These are phyloP conservation scores for Porites lutea DNA, from an alignment of 64 coral and sea anemone genomes.

Conservation along the genomic window DNA sequence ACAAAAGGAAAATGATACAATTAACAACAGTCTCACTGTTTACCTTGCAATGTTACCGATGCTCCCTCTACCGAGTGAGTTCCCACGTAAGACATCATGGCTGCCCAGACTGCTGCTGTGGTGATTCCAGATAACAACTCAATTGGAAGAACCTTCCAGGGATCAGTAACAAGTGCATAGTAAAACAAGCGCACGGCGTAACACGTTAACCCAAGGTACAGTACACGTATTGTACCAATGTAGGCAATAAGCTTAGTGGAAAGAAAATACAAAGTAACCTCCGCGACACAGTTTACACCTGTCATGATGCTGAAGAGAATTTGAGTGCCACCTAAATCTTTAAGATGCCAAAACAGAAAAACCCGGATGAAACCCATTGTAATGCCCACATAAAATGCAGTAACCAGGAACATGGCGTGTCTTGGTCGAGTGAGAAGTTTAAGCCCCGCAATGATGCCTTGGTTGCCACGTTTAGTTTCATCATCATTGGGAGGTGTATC, in stretches of 20 bases:
- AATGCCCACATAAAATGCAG: slow-evolving; percentile 87
- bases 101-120: slow-evolving; percentile 90
- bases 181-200: slow-evolving; percentile 82
- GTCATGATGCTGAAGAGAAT: slow-evolving; percentile 94
- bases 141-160: slow-evolving; percentile 82
- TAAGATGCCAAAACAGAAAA: slow-evolving; percentile 96
- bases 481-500: background rate
- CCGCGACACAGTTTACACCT: slow-evolving; percentile 85
- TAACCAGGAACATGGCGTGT: slow-evolving; percentile 81
- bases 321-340: slow-evolving; percentile 88
- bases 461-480: background rate
- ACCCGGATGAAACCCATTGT: slow-evolving; percentile 92
- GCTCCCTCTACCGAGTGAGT: slow-evolving; percentile 84
- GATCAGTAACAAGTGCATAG: slow-evolving; percentile 81
- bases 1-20: too few species aligned
- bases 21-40: background rate
- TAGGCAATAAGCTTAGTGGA: slow-evolving; percentile 81
- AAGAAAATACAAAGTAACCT: slow-evolving; percentile 91
- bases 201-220: slow-evolving; percentile 89
- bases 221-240: slow-evolving; percentile 79
- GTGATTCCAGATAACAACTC: slow-evolving; percentile 89
- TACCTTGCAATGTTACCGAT: slow-evolving; percentile 87
- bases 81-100: slow-evolving; percentile 94
- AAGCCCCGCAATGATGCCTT: slow-evolving; percentile 63
- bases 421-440: slow-evolving; percentile 55